Evolutionary conservation across 2,113 vertebrate species (phyloP).

Genomic region (Hippocampus abdominalis): DNA sequence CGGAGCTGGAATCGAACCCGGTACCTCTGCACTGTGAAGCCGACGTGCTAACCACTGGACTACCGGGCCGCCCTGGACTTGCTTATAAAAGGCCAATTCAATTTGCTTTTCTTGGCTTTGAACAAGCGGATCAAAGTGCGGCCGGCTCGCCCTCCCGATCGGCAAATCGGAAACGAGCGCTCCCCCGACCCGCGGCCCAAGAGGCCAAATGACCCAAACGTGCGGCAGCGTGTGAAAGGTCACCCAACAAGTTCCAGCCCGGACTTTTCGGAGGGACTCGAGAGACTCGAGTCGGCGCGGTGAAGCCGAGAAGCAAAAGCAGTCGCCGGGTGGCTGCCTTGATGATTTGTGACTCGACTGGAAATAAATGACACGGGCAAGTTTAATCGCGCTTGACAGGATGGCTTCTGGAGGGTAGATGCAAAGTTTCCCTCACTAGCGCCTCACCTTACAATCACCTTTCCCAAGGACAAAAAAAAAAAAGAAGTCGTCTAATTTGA

Average conservation of each 20-base stretch:
- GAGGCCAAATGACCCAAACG: background rate
- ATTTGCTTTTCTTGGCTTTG: slow-evolving; percentile 1
- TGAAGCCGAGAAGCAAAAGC: background rate
- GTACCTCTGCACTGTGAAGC: too few relatives aligned
- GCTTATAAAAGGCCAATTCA: background rate
- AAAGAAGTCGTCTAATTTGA: background rate
- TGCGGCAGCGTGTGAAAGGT: background rate
- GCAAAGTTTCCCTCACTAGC: background rate
- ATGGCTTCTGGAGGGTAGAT: background rate
- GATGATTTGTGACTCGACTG: background rate
- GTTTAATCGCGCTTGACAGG: slow-evolving; percentile 1
- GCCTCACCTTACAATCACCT: background rate
- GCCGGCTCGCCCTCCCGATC: background rate
- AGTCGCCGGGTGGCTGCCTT: background rate
- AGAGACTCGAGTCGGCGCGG: background rate
- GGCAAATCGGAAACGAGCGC: background rate
- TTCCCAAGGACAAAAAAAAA: background rate
- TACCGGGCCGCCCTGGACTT: too few relatives aligned
- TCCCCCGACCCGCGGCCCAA: background rate
- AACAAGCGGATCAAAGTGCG: background rate
- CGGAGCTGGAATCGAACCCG: too few relatives aligned
- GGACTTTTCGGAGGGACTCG: background rate
- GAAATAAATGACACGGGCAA: background rate
- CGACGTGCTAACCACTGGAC: too few relatives aligned
- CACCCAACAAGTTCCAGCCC: background rate